Conservation (phyloP, 2,888 invertebrate genomes). For the Pachydiplax longipennis region DNA sequence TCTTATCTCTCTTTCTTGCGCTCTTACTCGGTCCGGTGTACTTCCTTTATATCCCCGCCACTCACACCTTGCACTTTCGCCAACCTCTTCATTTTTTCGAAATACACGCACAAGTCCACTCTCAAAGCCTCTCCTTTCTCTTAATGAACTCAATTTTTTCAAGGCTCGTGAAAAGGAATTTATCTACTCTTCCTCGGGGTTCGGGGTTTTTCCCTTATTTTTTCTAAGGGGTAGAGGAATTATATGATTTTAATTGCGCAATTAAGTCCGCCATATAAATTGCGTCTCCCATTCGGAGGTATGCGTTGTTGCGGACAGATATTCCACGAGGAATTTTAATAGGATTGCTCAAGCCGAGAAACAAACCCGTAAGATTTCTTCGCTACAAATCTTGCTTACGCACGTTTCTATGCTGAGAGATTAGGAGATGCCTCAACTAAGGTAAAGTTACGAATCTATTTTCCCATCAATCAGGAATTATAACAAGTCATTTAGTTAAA, state of each 20-base stretch:
- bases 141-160: neutral
- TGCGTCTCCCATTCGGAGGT: neutral
- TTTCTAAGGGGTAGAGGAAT: neutral
- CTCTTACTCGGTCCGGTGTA: neutral
- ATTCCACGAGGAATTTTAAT: conserved; percentile 13
- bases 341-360: neutral
- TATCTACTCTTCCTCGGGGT: neutral
- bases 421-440: too few relatives aligned
- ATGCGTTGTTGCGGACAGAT: neutral
- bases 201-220: neutral
- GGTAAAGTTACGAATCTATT: neutral
- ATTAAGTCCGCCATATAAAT: neutral
- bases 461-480: neutral
- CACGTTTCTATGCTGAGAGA: too few relatives aligned
- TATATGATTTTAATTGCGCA: neutral
- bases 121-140: neutral
- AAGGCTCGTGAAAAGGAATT: neutral
- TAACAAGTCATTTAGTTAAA: too few relatives aligned
- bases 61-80: neutral
- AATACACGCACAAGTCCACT: neutral
- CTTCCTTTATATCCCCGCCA: neutral
- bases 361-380: neutral
- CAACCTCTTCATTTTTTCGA: neutral
- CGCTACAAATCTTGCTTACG: too few relatives aligned
- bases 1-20: conserved; percentile 12